These are phyloP conservation scores for Chiridota heheva DNA, from an alignment of 35 echinoderm and acorn worm genomes.

Conservation along the genomic window DNA sequence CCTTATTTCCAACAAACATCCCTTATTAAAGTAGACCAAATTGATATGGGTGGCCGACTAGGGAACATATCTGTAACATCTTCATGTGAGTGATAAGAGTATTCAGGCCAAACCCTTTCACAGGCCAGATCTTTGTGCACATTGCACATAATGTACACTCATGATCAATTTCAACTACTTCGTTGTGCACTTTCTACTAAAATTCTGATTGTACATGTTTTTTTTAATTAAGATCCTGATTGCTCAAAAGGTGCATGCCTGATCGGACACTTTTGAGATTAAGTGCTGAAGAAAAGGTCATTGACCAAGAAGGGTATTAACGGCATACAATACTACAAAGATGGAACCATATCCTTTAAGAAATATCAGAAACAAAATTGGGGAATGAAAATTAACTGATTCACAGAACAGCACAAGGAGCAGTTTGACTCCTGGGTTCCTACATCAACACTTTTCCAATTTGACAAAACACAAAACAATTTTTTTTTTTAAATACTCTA, in stretches of 20 bases:
- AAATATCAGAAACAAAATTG: not conserved
- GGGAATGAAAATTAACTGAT: not conserved
- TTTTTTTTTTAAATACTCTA: not conserved
- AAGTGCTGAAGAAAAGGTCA: constrained; percentile 8
- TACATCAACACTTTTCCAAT: not conserved
- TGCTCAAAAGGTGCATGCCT: not conserved
- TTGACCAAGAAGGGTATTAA: not conserved
- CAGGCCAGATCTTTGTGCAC: not conserved
- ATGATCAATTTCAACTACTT: not conserved
- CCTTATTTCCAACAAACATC: too few relatives aligned
- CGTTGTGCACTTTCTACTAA: not conserved
- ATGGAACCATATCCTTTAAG: not conserved
- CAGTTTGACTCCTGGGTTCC: not conserved
- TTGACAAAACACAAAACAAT: not conserved
- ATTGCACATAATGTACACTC: not conserved
- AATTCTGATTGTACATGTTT: constrained; percentile 3
- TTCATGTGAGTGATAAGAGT: not conserved
- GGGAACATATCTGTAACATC: too few relatives aligned
- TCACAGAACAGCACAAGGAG: not conserved
- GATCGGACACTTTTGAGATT: not conserved
- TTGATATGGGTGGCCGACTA: too few relatives aligned
- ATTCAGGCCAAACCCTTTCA: not conserved
- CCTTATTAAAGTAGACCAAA: too few relatives aligned
- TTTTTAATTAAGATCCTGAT: not conserved
- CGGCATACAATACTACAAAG: not conserved